These are phyloP conservation scores for Akabosia matsudoensis DNA, from an alignment of 1,140 invertebrate species.

Conservation along the genomic window DNA sequence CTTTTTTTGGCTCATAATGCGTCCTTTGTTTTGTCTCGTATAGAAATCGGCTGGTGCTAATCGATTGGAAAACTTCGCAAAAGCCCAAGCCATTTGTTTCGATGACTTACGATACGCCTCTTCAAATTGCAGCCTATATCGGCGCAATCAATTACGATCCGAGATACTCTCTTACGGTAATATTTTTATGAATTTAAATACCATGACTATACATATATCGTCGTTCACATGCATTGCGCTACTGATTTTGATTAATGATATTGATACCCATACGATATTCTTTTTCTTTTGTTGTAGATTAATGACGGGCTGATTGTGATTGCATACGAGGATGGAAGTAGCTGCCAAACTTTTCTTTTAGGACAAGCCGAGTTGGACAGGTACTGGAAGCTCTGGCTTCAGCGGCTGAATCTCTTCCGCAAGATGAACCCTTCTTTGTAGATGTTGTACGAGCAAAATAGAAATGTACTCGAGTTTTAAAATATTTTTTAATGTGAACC, in stretches of 20 bases:
- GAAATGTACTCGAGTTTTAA: no score
- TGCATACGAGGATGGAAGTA: slow-evolving; percentile 62
- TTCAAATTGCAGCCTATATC: slow-evolving; percentile 74
- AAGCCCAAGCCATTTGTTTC: slow-evolving; percentile 62
- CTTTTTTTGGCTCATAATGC: slow-evolving; percentile 41
- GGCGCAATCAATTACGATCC: slow-evolving; percentile 70
- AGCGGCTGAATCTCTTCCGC: slow-evolving; percentile 53
- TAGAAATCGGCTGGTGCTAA: slow-evolving; percentile 66
- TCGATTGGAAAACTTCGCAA: slow-evolving; percentile 80
- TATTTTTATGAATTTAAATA: no score
- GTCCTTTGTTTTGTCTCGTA: no score
- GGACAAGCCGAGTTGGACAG: slow-evolving; percentile 51
- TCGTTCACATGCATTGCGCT: no score
- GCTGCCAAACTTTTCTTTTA: slow-evolving; percentile 58
- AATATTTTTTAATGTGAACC: no score
- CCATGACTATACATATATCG: no score
- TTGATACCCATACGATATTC: no score
- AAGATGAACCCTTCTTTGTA: neutral
- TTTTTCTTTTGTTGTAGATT: slow-evolving; percentile 54
- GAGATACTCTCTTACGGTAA: slow-evolving; percentile 53
- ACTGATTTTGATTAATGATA: no score
- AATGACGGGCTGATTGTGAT: slow-evolving; percentile 59
- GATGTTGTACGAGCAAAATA: no score
- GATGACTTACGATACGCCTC: slow-evolving; percentile 69
- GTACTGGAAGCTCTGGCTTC: slow-evolving; percentile 62